Conservation (phyloP, 2,113 vertebrate genomes). For the Eupsittula cactorum region DNA sequence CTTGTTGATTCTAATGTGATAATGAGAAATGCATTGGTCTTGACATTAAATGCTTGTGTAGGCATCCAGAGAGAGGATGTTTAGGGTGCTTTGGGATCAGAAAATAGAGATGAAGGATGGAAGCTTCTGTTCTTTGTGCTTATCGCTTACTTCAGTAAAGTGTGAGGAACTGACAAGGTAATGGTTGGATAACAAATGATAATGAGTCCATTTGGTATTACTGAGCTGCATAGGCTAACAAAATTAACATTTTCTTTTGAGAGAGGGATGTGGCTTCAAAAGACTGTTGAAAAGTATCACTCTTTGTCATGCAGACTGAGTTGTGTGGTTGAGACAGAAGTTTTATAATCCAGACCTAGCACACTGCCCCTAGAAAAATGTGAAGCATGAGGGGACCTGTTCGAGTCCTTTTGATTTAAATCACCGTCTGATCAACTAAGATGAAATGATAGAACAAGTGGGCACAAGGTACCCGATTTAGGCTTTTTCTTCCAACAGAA, state of each 20-base stretch:
- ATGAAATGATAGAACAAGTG: neutral
- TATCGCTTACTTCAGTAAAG: neutral
- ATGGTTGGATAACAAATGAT: neutral
- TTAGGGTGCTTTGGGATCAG: neutral
- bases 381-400: neutral
- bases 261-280: neutral
- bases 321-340: neutral
- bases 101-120: neutral
- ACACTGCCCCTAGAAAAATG: neutral
- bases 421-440: neutral
- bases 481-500: neutral
- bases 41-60: neutral
- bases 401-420: neutral
- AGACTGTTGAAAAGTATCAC: neutral
- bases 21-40: neutral
- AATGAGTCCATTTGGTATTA: neutral
- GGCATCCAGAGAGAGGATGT: neutral
- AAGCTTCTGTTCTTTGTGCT: neutral
- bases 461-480: neutral
- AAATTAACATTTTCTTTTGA: conserved; percentile 12
- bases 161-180: neutral
- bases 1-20: conserved; percentile 14
- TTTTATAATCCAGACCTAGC: neutral
- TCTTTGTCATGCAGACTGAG: neutral
- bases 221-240: neutral